Evolutionary conservation across 2,888 invertebrate genomes (phyloP).

Genomic region (Agrochola macilenta): DNA sequence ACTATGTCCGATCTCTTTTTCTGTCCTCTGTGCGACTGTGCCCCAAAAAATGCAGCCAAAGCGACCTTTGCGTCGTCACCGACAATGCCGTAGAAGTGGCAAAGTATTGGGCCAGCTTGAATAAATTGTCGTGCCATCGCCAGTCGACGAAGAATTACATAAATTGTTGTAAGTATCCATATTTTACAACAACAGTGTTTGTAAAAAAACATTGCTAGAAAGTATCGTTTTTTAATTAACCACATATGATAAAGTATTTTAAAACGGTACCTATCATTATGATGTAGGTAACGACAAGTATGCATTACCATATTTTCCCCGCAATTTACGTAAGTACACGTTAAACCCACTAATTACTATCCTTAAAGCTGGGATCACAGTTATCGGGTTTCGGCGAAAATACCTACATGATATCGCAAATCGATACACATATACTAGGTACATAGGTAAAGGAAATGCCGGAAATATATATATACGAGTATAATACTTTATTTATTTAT

Average conservation of each 20-base stretch:
- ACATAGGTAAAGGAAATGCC: neutral
- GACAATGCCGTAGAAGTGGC: too few species aligned
- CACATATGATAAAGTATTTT: neutral
- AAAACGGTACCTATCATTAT: neutral
- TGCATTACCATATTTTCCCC: slow-evolving; percentile 27
- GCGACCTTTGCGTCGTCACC: too few species aligned
- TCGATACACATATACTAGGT: slow-evolving; percentile 30
- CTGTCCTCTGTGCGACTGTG: too few species aligned
- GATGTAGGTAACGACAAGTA: too few species aligned
- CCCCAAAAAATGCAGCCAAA: too few species aligned
- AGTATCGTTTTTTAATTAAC: neutral
- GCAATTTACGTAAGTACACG: slow-evolving; percentile 35
- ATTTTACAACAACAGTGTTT: too few species aligned
- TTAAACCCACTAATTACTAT: slow-evolving; percentile 53
- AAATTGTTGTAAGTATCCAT: too few species aligned
- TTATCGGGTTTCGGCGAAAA: slow-evolving; percentile 49
- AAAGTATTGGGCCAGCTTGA: too few species aligned
- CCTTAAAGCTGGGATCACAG: slow-evolving; percentile 55
- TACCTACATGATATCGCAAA: slow-evolving; percentile 31
- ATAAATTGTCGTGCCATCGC: too few species aligned
- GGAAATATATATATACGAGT: neutral
- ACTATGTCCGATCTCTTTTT: too few species aligned
- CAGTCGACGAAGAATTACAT: too few species aligned
- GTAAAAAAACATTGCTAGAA: neutral
- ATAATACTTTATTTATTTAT: too few species aligned